Conservation (phyloP, 2,113 vertebrate species). For the Leucosticte australis region DNA sequence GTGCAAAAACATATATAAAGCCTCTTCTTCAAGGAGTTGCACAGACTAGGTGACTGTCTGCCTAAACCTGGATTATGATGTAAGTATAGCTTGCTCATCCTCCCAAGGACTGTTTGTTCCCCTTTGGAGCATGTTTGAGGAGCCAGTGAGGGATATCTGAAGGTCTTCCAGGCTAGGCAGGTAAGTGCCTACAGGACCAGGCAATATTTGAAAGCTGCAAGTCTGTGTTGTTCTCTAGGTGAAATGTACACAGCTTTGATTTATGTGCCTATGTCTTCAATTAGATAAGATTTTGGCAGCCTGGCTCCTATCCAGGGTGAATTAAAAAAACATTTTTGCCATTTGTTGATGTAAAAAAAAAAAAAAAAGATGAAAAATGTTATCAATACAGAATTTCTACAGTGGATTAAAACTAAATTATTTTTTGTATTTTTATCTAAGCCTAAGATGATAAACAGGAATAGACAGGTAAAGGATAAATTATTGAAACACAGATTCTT, state of each 20-base stretch:
- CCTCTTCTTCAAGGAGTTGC: neutral
- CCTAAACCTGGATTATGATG: neutral
- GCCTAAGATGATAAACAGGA: neutral
- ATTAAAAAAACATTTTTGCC: neutral
- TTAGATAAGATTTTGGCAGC: neutral
- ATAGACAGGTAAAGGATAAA: neutral
- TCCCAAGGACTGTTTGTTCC: neutral
- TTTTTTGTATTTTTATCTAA: neutral
- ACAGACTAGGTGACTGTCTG: neutral
- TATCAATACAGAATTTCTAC: neutral
- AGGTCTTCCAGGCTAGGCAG: neutral
- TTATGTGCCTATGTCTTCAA: neutral
- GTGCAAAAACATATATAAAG: neutral
- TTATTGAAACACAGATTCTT: neutral
- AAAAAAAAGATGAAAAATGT: neutral
- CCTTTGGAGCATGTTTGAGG: neutral
- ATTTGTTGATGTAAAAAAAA: neutral
- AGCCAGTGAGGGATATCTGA: neutral
- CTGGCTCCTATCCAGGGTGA: neutral
- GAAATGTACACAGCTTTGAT: neutral
- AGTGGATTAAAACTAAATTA: neutral
- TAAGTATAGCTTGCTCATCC: neutral
- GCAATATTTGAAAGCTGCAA: neutral
- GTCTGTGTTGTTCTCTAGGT: neutral
- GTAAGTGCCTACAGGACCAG: neutral